Percentiles rank a stretch among this genome's conserved stretches.
phyloP scores from a whole-genome alignment of 1,140 invertebrate genomes.

The Cardiocondyla obscurior region DNA sequence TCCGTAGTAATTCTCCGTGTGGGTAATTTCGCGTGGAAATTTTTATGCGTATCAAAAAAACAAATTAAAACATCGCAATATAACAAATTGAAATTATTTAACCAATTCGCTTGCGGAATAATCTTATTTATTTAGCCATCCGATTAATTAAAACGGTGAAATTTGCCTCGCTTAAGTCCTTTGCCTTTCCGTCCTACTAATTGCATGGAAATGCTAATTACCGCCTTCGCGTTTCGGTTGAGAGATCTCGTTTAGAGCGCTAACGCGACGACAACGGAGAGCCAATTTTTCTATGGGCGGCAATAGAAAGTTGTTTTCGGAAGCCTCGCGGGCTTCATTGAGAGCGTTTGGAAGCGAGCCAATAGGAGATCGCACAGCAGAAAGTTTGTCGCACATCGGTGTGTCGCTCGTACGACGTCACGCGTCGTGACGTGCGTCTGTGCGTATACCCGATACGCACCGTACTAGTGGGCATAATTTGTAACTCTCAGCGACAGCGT shows the following conservation, averaged over 20 bases:
- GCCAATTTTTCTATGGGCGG: slow-evolving; percentile 21
- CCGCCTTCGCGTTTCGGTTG: background rate
- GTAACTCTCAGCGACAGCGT: too few relatives aligned
- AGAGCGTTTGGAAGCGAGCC: slow-evolving; percentile 69
- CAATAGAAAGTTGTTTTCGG: slow-evolving; percentile 52
- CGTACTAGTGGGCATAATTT: too few relatives aligned
- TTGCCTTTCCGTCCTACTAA: background rate
- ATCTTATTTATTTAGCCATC: background rate
- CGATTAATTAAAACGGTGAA: background rate
- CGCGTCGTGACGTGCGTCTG: slow-evolving; percentile 48
- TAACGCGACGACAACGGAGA: slow-evolving; percentile 2
- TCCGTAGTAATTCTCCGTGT: background rate
- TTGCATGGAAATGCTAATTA: background rate
- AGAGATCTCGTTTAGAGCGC: slow-evolving; percentile 12
- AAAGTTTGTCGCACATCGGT: slow-evolving; percentile 60
- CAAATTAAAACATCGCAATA: too few relatives aligned
- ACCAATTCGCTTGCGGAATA: background rate
- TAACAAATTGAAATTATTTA: background rate
- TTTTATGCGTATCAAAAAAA: too few relatives aligned
- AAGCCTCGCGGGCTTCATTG: slow-evolving; percentile 59
- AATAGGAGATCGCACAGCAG: slow-evolving; percentile 67
- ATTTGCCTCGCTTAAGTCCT: background rate
- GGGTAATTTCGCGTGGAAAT: background rate
- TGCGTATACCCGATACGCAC: slow-evolving; percentile 51
- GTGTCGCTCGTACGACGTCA: slow-evolving; percentile 58